Conservation (phyloP, 2,888 invertebrate species). For the Scaptomyza reducta region DNA sequence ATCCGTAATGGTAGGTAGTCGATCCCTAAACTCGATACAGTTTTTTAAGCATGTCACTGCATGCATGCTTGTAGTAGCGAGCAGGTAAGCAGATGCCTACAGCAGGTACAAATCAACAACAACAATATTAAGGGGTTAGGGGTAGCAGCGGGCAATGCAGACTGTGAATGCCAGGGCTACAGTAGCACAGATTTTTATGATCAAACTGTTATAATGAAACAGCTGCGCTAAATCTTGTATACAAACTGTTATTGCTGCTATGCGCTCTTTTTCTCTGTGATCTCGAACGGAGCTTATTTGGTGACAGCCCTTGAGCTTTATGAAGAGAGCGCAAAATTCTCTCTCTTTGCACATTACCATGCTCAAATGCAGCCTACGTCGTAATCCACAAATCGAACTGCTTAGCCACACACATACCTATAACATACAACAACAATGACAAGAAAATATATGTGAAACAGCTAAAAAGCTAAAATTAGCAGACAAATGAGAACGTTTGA, state of each 20-base stretch:
- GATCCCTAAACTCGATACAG: constrained; percentile 28
- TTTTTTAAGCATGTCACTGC: constrained; percentile 53
- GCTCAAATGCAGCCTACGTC: constrained; percentile 35
- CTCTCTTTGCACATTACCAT: background rate
- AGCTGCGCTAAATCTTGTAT: constrained; percentile 15
- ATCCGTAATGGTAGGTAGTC: constrained; percentile 46
- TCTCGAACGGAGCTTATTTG: background rate
- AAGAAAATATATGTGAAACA: constrained; percentile 55
- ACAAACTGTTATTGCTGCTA: background rate
- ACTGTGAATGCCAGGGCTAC: constrained; percentile 19
- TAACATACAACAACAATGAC: constrained; percentile 17
- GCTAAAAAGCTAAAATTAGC: constrained; percentile 79
- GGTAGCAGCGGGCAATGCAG: background rate
- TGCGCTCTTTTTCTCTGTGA: background rate
- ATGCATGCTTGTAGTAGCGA: background rate
- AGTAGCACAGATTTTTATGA: background rate
- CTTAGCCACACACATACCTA: constrained; percentile 31
- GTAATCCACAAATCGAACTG: constrained; percentile 48
- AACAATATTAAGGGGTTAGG: background rate
- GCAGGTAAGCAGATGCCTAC: constrained; percentile 52
- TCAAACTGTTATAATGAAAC: constrained; percentile 3
- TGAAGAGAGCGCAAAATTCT: background rate
- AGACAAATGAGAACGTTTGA: constrained; percentile 47
- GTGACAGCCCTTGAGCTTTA: background rate
- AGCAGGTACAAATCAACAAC: constrained; percentile 38